Evolutionary conservation across 2,113 vertebrate genomes (phyloP).

Genomic region (Centrocercus urophasianus): DNA sequence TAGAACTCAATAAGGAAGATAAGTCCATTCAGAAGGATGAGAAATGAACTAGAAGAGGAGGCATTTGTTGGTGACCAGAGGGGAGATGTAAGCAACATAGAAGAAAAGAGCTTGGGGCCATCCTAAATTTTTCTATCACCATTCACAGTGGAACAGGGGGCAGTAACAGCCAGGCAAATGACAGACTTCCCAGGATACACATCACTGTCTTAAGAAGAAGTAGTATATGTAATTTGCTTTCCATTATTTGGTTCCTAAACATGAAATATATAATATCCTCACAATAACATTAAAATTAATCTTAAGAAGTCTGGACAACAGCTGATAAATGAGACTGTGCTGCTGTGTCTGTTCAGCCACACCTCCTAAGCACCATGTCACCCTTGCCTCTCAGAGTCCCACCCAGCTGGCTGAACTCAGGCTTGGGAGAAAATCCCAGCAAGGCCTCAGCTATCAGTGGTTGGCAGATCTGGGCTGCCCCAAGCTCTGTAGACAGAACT

Average conservation of each 20-base stretch:
- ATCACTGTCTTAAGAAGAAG: neutral
- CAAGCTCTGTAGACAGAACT: rapidly evolving
- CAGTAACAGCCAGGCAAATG: neutral
- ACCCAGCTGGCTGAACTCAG: rapidly evolving
- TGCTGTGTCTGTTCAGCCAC: neutral
- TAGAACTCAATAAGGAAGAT: neutral
- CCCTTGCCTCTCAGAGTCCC: neutral
- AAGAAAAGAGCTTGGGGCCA: neutral
- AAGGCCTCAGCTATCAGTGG: neutral
- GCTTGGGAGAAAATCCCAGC: neutral
- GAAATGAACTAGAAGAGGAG: rapidly evolving
- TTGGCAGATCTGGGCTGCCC: neutral
- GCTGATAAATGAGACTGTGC: neutral
- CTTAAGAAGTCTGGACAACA: neutral
- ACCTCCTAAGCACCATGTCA: neutral
- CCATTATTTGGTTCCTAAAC: neutral
- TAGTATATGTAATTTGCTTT: neutral
- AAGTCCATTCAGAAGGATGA: neutral
- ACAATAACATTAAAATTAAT: neutral
- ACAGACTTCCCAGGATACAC: neutral
- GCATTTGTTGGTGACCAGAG: neutral
- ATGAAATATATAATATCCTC: neutral
- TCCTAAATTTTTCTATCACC: neutral
- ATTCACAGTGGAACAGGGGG: rapidly evolving
- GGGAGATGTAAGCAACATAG: neutral